Base-by-base conservation (phyloP, 2,888 invertebrate genomes). In the Clitarchus hookeri region DNA sequence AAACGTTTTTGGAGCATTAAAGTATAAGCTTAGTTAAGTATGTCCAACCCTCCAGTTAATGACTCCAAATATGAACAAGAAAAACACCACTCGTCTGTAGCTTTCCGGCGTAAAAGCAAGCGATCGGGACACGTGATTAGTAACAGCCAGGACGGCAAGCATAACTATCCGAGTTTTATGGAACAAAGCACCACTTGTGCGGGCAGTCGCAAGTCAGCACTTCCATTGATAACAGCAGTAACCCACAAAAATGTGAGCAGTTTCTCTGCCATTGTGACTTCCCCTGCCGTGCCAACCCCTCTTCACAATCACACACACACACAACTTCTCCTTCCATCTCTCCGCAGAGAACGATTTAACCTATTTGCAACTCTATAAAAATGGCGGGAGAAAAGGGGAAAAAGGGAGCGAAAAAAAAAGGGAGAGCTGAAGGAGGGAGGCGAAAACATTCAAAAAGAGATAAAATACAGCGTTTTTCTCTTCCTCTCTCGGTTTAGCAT, bases 341-440 rank as follows among this genome's bases (percentile, higher is more conserved):
- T 65, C 53, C 65, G 3, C 23, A 11, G 23, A 65, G 65, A 65
- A 65, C 65, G 65, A 65, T 65, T 65, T 65, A 65, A 65, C 65
- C 65, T 65, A 65, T 65, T 65, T 65, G 65, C 65, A 65, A 65
- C 65, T 65, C 65, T 65, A 65, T 65, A 65, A 65, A 65, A 65
- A 65, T 65, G 19, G 8, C 65, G 65, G 65, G 65, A 65, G 65
- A 6, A 65, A 65, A 1, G n/a, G 36, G 36, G 16, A 65, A 65
- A 23, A 65, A 65, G 65, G 65, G 48, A 2, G n/a, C 11, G 8
- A 6, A 65, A 65, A 23, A 65, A 65, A n/a, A 65, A 19, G 2
- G 53, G 2, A 8, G 6, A 23, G 16, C 6, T 2, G 65, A 65
- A 1, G n/a, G n/a, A 65, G 65, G 65, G 65, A n/a, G 8, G n/a